Evolutionary conservation across 2,797 vertebrate species (phyloP).

Genomic region (Eidolon dupreanum): DNA sequence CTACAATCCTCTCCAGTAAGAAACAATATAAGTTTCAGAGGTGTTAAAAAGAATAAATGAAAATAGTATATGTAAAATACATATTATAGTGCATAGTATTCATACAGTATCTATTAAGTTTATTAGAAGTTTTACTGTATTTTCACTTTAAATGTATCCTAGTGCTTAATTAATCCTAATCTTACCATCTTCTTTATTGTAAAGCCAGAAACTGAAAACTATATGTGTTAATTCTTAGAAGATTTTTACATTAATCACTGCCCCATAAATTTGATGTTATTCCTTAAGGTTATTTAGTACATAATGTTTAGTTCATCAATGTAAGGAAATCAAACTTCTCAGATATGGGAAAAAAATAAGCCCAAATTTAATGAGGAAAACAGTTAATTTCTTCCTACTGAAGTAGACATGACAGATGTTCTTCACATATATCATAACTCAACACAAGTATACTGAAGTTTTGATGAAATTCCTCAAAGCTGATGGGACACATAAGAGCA

Average conservation of each 20-base stretch:
- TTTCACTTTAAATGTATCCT: conserved; percentile 30
- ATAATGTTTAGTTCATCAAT: conserved; percentile 1
- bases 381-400: neutral
- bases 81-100: neutral
- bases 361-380: conserved; percentile 26
- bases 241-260: neutral
- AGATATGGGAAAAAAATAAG: conserved; percentile 48
- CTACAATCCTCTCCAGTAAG: neutral
- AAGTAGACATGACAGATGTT: neutral
- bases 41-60: conserved; percentile 13
- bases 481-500: neutral
- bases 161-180: conserved; percentile 32
- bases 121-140: neutral
- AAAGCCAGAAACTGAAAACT: conserved; percentile 11
- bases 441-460: neutral
- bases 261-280: neutral
- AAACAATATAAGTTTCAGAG: neutral
- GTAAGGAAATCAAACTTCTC: conserved; percentile 8
- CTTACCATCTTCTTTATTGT: conserved; percentile 28
- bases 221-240: conserved; percentile 11
- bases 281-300: neutral
- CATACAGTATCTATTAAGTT: neutral
- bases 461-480: conserved; percentile 40
- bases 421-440: conserved; percentile 1
- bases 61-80: conserved; percentile 34